Conservation (phyloP, 2,113 vertebrate species). For the Lates calcarifer region DNA sequence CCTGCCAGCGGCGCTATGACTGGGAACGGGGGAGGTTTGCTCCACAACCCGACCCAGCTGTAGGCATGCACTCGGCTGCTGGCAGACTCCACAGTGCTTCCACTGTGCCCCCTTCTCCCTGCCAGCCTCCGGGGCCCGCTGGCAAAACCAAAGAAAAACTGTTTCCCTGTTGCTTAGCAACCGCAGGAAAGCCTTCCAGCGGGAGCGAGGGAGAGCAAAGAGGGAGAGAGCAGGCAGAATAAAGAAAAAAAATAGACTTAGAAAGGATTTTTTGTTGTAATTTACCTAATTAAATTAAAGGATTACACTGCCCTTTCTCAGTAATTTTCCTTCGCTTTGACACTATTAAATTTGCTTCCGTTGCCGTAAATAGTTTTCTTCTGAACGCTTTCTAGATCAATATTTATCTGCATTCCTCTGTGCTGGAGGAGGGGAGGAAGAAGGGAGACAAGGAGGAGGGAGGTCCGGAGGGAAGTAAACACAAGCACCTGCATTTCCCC, state of each 20-base stretch:
- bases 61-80: conserved; percentile 64
- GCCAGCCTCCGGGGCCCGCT: conserved; percentile 70
- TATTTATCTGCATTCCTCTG: conserved; percentile 70
- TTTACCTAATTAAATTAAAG: conserved; percentile 83
- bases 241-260: conserved; percentile 39
- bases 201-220: conserved; percentile 35
- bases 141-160: conserved; percentile 71
- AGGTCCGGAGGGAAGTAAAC: conserved; percentile 73
- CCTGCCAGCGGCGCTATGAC: conserved; percentile 45
- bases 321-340: conserved; percentile 66
- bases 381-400: conserved; percentile 69
- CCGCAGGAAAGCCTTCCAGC: conserved; percentile 72
- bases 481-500: conserved; percentile 73
- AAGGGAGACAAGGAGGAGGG: conserved; percentile 36
- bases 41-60: conserved; percentile 60
- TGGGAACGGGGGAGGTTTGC: conserved; percentile 3
- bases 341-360: conserved; percentile 70
- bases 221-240: conserved; percentile 34
- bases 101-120: conserved; percentile 70
- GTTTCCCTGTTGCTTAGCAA: conserved; percentile 82
- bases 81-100: conserved; percentile 72
- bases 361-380: conserved; percentile 43
- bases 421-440: conserved; percentile 45
- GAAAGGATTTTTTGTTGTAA: conserved; percentile 73
- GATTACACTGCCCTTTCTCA: conserved; percentile 72